phyloP scores from a whole-genome alignment of 2,888 invertebrate species.

The Tricholauxania praeusta region DNA sequence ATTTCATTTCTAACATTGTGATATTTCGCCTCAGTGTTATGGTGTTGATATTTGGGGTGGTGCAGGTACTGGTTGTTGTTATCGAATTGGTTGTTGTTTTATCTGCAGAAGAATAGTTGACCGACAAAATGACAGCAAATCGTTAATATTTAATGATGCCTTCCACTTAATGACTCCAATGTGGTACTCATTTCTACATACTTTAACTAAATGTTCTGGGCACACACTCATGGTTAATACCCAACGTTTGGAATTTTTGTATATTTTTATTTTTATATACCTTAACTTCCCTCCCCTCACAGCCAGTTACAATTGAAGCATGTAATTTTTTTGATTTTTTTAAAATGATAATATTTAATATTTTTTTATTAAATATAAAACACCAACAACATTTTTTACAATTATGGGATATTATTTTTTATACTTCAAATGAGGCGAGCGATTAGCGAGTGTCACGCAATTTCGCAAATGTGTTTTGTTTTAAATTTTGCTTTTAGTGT shows the following conservation, averaged over 20 bases:
- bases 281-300: neutral
- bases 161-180: constrained; percentile 48
- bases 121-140: constrained; percentile 51
- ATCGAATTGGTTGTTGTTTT: neutral
- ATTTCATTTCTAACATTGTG: constrained; percentile 12
- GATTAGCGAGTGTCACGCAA: constrained; percentile 24
- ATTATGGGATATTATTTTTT: constrained; percentile 18
- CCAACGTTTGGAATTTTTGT: no score
- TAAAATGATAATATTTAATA: constrained; percentile 9
- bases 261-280: no score
- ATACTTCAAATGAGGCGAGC: constrained; percentile 5
- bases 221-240: no score
- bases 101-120: constrained; percentile 27
- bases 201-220: no score
- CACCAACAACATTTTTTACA: neutral
- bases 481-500: neutral
- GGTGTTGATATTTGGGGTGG: neutral
- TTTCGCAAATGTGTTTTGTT: constrained; percentile 6
- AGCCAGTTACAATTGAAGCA: constrained; percentile 19
- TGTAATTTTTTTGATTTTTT: constrained; percentile 27
- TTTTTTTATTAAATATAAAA: neutral
- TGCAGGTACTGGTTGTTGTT: constrained; percentile 10
- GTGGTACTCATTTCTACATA: no score
- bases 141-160: constrained; percentile 64
- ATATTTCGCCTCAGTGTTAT: neutral